A percentile compares a stretch with the other conserved stretches of the same genome.
phyloP scores from a whole-genome alignment of 2,113 vertebrate species.

The Plectropomus leopardus region DNA sequence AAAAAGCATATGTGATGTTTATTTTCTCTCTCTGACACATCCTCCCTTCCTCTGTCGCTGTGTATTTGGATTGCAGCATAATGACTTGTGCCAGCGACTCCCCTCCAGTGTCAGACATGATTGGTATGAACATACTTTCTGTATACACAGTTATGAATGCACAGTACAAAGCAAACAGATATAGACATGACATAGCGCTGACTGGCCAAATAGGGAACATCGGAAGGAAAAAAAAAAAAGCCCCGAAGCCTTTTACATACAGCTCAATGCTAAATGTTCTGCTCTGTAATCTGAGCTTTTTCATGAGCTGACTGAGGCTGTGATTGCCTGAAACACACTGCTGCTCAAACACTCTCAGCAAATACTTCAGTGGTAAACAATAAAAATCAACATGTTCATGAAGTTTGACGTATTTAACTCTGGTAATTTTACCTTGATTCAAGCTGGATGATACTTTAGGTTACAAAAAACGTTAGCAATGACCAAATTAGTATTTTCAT shows the following conservation, averaged over 20 bases:
- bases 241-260: conserved; percentile 24
- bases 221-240: conserved; percentile 4
- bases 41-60: conserved; percentile 7
- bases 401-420: conserved; percentile 1
- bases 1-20: conserved; percentile 56
- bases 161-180: conserved; percentile 31
- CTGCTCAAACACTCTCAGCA: conserved; percentile 11
- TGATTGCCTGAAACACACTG: conserved; percentile 36
- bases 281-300: conserved; percentile 39
- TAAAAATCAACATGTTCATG: conserved; percentile 14
- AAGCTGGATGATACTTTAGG: not conserved
- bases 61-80: conserved; percentile 27
- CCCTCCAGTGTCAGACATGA: conserved; percentile 46
- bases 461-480: not conserved
- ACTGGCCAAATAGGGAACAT: conserved; percentile 30
- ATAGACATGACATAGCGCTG: conserved; percentile 18
- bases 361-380: conserved; percentile 14
- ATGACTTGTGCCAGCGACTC: conserved; percentile 50
- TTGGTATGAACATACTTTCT: conserved; percentile 33
- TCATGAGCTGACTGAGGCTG: conserved; percentile 30
- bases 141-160: conserved; percentile 18
- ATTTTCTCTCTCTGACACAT: conserved; percentile 46
- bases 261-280: conserved; percentile 6
- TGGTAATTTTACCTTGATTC: not conserved
- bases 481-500: not conserved